Base-by-base conservation (phyloP, 2,797 vertebrate species). In the Malacoraja senta region DNA sequence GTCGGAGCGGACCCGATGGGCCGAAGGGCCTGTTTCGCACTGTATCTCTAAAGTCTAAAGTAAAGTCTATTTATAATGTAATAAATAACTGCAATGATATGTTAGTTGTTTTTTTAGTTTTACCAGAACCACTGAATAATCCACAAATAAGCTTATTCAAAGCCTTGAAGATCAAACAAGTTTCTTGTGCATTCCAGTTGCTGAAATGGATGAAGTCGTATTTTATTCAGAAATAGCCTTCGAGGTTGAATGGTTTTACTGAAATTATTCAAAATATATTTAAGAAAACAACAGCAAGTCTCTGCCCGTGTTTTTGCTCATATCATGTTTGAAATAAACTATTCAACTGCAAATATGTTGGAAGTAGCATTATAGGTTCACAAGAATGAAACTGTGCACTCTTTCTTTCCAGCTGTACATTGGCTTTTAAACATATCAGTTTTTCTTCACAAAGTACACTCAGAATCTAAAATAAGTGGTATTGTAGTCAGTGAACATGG, bases 251-350 rank as follows among this genome's bases (percentile, higher is more conserved):
- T 61, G 21, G 13, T 24, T 19, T 32, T 2, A 63, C 17, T n/a
- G 13, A 63, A 65, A 88, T 63, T 12, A 88, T 88, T 86, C 81
- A 84, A 84, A 84, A 84, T 58, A 10, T 84, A 8, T 80, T 38
- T 0, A 29, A 13, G 53, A 84, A 84, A 84, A 84, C 61, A 53
- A 61, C n/a, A 26, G 26, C 10, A 61, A 53, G 8, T 26, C 38
- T 8, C 38, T 8, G 44, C 53, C 17, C 10, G n/a, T 29, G 26
- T 84, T 26, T 83, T 84, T 58, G 61, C 3, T 61, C 1, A 17
- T 84, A 26, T 1, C 15, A 88, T 17, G 32, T 65, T 32, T 63
- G 29, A 65, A 19, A 32, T 63, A 32, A 63, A 15, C 6, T 17
- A 29, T 32, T 88, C n/a, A 88, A 15, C 12, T 32, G 24, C 4